Evolutionary conservation across 2,797 vertebrate species (phyloP).

Genomic region (Trematomus bernacchii): DNA sequence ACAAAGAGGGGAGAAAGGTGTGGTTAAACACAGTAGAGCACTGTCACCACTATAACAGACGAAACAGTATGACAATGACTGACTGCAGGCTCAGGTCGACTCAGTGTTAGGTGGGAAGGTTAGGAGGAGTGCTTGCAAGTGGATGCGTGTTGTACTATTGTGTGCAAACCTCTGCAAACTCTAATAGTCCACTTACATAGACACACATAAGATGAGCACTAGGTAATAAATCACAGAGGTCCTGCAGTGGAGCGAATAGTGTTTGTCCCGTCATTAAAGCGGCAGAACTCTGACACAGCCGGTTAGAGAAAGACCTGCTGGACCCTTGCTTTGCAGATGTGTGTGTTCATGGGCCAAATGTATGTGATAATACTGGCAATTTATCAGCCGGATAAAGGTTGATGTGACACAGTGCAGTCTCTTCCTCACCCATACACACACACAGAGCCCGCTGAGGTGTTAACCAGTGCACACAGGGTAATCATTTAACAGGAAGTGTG

Average conservation of each 20-base stretch:
- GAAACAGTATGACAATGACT: neutral
- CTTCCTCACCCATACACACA: conserved; percentile 9
- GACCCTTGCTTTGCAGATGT: neutral
- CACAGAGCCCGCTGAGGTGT: conserved; percentile 21
- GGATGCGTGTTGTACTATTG: neutral
- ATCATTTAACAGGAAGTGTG: conserved; percentile 50
- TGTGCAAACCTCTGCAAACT: neutral
- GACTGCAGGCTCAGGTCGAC: neutral
- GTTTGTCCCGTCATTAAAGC: too few relatives aligned
- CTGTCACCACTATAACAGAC: neutral
- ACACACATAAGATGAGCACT: conserved; percentile 24
- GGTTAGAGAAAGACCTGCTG: too few relatives aligned
- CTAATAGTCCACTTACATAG: neutral
- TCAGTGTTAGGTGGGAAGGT: neutral
- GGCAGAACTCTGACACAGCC: too few relatives aligned
- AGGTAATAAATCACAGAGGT: conserved; percentile 41
- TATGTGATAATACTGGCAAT: conserved; percentile 22
- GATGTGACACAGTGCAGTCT: conserved; percentile 5
- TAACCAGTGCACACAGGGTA: conserved; percentile 12
- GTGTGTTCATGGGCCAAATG: conserved; percentile 31
- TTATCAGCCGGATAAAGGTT: conserved; percentile 51
- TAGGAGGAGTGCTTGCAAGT: conserved; percentile 9
- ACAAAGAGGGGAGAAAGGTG: conserved; percentile 23
- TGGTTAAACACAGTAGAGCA: neutral
- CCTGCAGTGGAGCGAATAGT: conserved; percentile 25